Evolutionary conservation across 2,797 vertebrate species (phyloP), one percentile per base, ranked within the genome.

Genomic region (Anabas testudineus): DNA sequence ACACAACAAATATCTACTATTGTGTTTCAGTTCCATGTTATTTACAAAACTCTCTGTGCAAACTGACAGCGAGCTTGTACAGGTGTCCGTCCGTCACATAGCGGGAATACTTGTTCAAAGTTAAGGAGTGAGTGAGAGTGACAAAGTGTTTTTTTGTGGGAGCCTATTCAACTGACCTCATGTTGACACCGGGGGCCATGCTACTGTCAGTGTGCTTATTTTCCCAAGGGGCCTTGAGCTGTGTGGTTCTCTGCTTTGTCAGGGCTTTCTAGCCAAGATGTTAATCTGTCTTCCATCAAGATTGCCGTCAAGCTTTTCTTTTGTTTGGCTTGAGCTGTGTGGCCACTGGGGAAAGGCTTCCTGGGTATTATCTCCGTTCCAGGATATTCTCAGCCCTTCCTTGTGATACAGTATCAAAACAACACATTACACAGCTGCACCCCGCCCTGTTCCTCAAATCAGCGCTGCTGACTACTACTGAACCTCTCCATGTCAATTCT

Each of bases 221-320:
- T 86, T 90, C 86, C 81, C 84, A 80, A 76, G 61, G 73, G 73
- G 81, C 64, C 59, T 48, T 4, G 16, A 57, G 60, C 70, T 47
- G 64, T 65, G 76, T 54, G 67, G 64, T 60, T 82, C 82, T 63
- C 83, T 86, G 87, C 90, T 88, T 84, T 87, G 86, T 90, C 87
- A 91, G 87, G 81, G 74, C 60, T 91, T 90, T 90, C 80, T 71
- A 62, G 73, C 62, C 47, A 42, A 84, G 87, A 92, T 90, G 84
- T 81, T 85, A 87, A 93, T 93, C 89, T 91, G 85, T 79, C 85
- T 87, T 84, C 88, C 88, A 93, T 93, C 90, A 80, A 93, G 89
- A 93, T 92, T 84, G 74, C 81, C 80, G 75, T 73, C 74, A 39
- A 77, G 71, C 76, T 69, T 81, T 84, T 84, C 86, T 82, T 90